Conservation (phyloP, 2,113 vertebrate genomes). For the Oreocharis arfaki region DNA sequence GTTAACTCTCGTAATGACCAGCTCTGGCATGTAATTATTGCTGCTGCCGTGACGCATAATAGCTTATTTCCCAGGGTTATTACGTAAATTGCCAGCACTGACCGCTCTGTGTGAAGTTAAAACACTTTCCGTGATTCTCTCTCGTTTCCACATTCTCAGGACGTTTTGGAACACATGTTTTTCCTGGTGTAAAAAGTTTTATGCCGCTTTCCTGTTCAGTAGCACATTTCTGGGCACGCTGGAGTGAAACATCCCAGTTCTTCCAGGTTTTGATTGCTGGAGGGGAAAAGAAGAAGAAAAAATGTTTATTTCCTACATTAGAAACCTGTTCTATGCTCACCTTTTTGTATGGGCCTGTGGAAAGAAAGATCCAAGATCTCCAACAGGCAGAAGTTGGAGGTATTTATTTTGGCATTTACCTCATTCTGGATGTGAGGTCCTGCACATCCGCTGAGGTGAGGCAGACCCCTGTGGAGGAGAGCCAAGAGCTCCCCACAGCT, state of each 20-base stretch:
- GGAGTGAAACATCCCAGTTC: neutral
- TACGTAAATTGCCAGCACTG: slow-evolving; percentile 26
- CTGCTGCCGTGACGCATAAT: neutral
- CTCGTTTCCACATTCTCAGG: neutral
- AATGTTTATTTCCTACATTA: neutral
- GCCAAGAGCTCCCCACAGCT: neutral
- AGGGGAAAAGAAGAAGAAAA: neutral
- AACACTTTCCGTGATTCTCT: neutral
- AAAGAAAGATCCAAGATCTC: neutral
- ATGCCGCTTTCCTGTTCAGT: neutral
- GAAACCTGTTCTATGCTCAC: neutral
- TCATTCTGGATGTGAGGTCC: neutral
- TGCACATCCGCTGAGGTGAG: rapidly evolving
- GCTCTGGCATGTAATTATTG: neutral
- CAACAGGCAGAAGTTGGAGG: neutral
- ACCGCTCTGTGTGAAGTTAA: slow-evolving; percentile 3
- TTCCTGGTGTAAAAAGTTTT: neutral
- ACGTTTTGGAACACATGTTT: neutral
- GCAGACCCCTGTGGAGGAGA: neutral
- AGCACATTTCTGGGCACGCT: neutral
- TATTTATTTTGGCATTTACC: neutral
- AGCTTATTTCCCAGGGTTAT: slow-evolving; percentile 2
- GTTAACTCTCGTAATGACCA: slow-evolving; percentile 43
- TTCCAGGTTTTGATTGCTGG: neutral
- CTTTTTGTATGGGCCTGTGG: neutral